Base-by-base conservation (phyloP, 30 jellyfish, hydroid and myxozoan genomes). In the Chironex yamaguchii region DNA sequence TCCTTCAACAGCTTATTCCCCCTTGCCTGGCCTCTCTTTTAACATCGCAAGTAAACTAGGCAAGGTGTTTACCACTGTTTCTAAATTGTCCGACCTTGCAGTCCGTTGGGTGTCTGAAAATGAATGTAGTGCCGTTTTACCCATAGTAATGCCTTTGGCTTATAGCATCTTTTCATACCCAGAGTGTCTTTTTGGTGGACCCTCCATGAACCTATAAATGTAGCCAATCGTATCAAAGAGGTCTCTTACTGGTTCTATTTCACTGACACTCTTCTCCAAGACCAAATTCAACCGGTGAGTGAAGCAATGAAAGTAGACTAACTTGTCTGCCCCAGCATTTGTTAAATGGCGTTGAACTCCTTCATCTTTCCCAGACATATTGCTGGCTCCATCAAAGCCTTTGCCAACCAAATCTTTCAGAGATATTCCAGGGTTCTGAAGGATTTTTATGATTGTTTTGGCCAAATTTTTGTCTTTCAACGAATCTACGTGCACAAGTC, bases 231-330 rank as follows among this genome's bases (percentile, higher is more conserved):
- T 49, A 1, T 73, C 79, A 30, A 73, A 73, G 49, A 73, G 28
- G 9, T 26, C 86, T 1, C 50, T 73, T 35, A 73, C 32, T 49
- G 53, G 22, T 73, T 11, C 64, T 11, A 73, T 58, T 27, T 25
- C 32, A 22, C 50, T 26, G 22, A 73, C 81, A 49, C 78, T 73
- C 29, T 73, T 26, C 78, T 73, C 78, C 23, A 49, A 33, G 50
- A 73, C 79, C 29, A 73, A 58, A 73, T 73, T 73, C 6, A 73
- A n/a, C n/a, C n/a, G n/a, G n/a, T 76, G 86, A 67, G 82, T 49
- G 42, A 73, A 73, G 42, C 86, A 73, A 24, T 36, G 81, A 29
- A 73, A 73, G 29, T 73, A 73, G 27, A 73, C 50, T 73, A 77
- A 76, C 6, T 6, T 6, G n/a, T 53, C 30, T 29, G 89, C 33